These are phyloP conservation scores for Thunnus maccoyii DNA, from an alignment of 2,113 vertebrate species.

Conservation along the genomic window DNA sequence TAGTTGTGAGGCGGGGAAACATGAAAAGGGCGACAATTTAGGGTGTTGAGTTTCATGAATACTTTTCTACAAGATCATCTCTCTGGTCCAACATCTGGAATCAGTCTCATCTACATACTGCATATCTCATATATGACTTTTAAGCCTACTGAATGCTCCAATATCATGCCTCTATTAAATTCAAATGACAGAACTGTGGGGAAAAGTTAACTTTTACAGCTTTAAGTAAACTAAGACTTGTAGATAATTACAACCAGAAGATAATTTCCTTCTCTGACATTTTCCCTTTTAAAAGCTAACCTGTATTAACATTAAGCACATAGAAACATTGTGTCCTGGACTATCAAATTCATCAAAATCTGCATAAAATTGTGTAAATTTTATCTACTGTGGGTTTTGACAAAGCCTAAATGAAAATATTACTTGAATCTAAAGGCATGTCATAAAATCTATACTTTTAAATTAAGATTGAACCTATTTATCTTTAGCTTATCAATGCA, in stretches of 20 bases:
- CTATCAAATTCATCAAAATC: background rate
- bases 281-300: slow-evolving; percentile 45
- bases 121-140: background rate
- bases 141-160: background rate
- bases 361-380: slow-evolving; percentile 9
- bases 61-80: slow-evolving; percentile 4
- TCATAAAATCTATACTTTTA: slow-evolving; percentile 1
- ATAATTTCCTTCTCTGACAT: background rate
- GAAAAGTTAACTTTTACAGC: slow-evolving; percentile 9
- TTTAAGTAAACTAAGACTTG: background rate
- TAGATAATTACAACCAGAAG: background rate
- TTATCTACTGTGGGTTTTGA: background rate
- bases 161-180: background rate
- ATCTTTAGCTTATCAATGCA: slow-evolving; percentile 6
- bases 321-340: background rate
- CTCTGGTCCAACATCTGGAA: background rate
- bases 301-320: slow-evolving; percentile 58
- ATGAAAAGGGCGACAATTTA: slow-evolving; percentile 4
- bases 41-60: background rate
- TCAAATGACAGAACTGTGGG: slow-evolving; percentile 24
- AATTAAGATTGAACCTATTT: background rate
- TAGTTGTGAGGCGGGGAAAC: background rate
- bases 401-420: background rate
- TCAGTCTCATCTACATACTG: slow-evolving; percentile 2
- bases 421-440: background rate